phyloP scores from a whole-genome alignment of 2,113 vertebrate species.

The Osmerus mordax region DNA sequence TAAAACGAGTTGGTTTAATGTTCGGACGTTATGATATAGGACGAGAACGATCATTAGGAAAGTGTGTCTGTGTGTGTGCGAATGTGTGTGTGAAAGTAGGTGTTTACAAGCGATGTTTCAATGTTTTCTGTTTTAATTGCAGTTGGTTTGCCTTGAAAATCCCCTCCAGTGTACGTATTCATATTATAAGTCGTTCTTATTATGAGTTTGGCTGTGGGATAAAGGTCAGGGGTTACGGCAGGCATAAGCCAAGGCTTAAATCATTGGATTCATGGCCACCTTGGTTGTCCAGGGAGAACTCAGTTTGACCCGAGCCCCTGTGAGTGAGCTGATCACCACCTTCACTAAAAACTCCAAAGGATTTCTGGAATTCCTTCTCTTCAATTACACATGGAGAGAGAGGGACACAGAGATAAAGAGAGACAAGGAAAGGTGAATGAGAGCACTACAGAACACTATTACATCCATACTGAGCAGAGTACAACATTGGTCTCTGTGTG shows the following conservation, averaged over 20 bases:
- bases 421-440: background rate
- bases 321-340: constrained; percentile 52
- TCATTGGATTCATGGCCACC: background rate
- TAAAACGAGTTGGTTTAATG: no score
- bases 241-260: constrained; percentile 21
- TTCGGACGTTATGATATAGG: no score
- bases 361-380: constrained; percentile 52
- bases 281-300: constrained; percentile 26
- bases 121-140: background rate
- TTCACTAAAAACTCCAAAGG: constrained; percentile 40
- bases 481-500: no score
- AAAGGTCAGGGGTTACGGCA: constrained; percentile 33
- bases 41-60: background rate
- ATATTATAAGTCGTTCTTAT: background rate
- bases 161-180: background rate
- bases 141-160: background rate
- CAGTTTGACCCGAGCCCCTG: constrained; percentile 37
- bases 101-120: background rate
- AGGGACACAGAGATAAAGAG: background rate
- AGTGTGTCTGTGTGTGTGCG: constrained; percentile 1
- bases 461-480: no score
- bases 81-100: background rate
- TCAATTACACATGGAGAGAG: constrained; percentile 30
- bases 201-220: background rate
- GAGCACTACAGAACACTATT: no score